Evolutionary conservation across 2,797 vertebrate genomes (phyloP).

Genomic region (Enteromius treurensis): DNA sequence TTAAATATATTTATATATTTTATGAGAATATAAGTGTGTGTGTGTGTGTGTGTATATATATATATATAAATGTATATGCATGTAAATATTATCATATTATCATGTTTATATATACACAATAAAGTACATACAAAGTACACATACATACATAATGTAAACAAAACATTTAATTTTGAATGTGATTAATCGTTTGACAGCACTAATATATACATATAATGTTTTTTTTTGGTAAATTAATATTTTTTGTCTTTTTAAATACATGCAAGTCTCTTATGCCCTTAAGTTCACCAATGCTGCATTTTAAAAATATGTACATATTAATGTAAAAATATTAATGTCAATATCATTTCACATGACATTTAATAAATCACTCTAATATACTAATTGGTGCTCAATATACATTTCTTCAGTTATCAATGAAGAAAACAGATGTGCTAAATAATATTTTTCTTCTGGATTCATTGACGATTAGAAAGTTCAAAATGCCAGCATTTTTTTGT

Average conservation of each 20-base stretch:
- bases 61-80: no score
- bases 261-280: not conserved
- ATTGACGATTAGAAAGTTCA: not conserved
- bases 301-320: not conserved
- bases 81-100: no score
- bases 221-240: no score
- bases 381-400: not conserved
- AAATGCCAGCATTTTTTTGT: not conserved
- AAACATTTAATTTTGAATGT: no score
- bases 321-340: not conserved
- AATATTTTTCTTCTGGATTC: not conserved
- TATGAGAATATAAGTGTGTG: no score
- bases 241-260: no score
- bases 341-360: not conserved
- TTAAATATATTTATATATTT: no score
- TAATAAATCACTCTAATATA: not conserved
- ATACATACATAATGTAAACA: no score
- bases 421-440: not conserved
- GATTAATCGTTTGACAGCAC: no score
- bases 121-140: no score
- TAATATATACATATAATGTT: not conserved
- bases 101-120: no score
- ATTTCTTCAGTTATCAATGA: not conserved
- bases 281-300: not conserved
- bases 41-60: no score